A percentile compares a stretch with the other conserved stretches of the same genome.
Conservation (phyloP, 2,888 invertebrate genomes). For the Polietes domitor region DNA sequence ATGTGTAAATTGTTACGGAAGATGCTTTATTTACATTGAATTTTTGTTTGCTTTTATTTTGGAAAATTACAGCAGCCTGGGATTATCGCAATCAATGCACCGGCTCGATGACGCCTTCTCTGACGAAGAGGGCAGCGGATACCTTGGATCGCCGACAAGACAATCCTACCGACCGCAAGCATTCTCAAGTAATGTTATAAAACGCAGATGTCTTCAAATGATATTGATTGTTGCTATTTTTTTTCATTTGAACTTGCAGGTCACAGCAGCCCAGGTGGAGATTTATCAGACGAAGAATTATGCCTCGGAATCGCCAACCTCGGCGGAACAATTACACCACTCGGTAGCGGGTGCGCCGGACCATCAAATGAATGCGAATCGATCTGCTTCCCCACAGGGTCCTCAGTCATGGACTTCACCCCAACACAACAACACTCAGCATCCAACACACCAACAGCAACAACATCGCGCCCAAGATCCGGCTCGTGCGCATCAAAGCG, state of each 20-base stretch:
- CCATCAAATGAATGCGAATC: constrained; percentile 81
- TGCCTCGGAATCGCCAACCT: constrained; percentile 81
- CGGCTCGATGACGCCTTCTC: constrained; percentile 89
- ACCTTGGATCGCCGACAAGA: constrained; percentile 81
- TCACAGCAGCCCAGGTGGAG: constrained; percentile 82
- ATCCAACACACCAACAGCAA: constrained; percentile 68
- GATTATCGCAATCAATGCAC: constrained; percentile 81
- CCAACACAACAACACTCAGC: constrained; percentile 78
- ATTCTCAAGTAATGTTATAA: constrained; percentile 82
- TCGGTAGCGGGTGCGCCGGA: constrained; percentile 77
- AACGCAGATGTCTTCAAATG: background rate
- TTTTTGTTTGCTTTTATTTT: constrained; percentile 25
- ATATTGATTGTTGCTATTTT: background rate
- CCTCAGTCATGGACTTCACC: constrained; percentile 81
- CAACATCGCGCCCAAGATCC: constrained; percentile 79
- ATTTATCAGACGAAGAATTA: constrained; percentile 81
- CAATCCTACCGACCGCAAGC: constrained; percentile 82
- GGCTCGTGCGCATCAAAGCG: constrained; percentile 81
- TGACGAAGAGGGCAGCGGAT: constrained; percentile 91
- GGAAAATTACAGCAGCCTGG: constrained; percentile 80
- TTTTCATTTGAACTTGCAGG: constrained; percentile 70
- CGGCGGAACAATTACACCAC: constrained; percentile 79
- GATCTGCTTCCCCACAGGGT: constrained; percentile 80
- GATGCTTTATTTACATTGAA: background rate
- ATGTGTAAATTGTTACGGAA: constrained; percentile 24